Evolutionary conservation across 2,888 invertebrate species (phyloP), one percentile per base, ranked within the genome.

Genomic region (Halocaridina rubra): DNA sequence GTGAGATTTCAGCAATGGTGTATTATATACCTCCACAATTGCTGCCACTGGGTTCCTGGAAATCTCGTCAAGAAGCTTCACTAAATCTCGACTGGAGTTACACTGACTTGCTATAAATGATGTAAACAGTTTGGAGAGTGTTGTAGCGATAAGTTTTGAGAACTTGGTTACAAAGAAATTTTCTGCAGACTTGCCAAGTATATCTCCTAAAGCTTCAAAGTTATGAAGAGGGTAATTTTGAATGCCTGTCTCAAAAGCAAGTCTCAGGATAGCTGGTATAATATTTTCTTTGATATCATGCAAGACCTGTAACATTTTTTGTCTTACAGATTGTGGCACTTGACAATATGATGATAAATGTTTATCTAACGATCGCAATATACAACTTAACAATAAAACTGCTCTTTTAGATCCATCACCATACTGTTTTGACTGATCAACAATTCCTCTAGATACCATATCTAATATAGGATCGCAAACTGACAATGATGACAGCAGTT

Each of bases 71-170:
- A 84, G 24, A 5, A 84, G 46, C 39, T 61, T 77, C 29, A 84
- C 30, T 33, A 84, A 72, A 59, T 84, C 82, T 33, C 61, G 61
- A 61, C 78, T 78, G 27, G 61, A 78, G 59, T 78, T 84, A 29
- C 82, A 84, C 46, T 78, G 71, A 72, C 76, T 61, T 24, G 61
- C 24, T n/a, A 84, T 33, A 39, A 78, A 84, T 57, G 69, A 59
- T 33, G 61, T 71, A 22, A 84, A 78, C 59, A 84, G 69, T 39
- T 72, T 46, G 22, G 82, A 59, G 32, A 84, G 82, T 30, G 64
- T 78, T 69, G 32, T 84, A 57, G 78, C 69, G 8, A 84, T 71
- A n/a, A 84, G 69, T 71, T 84, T 84, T 13, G 82, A 84, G 46
- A 84, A 84, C 61, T 84, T 84, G 5, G 82, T 84, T 29, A 13